Conservation (phyloP, 2,888 invertebrate genomes). For the Prosapia bicincta region DNA sequence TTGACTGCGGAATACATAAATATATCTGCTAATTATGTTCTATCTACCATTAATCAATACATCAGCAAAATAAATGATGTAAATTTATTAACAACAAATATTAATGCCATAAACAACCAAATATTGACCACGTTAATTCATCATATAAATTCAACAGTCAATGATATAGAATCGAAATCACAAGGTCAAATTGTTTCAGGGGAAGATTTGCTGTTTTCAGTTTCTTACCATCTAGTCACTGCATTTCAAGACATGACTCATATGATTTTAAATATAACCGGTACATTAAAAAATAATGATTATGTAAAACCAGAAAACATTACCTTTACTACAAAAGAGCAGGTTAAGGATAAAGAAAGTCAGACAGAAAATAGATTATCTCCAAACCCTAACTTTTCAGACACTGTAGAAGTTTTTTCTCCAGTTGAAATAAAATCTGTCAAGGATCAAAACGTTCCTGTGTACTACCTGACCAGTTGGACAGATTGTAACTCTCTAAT, state of each 20-base stretch:
- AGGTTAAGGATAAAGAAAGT: background rate
- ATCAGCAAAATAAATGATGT: background rate
- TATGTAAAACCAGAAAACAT: background rate
- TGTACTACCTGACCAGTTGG: background rate
- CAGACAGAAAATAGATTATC: background rate
- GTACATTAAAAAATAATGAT: background rate
- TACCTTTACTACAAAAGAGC: background rate
- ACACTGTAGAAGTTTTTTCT: conserved; percentile 14
- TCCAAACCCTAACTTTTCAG: background rate
- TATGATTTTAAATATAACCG: background rate
- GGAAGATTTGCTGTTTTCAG: conserved; percentile 7
- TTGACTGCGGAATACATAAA: conserved; percentile 19
- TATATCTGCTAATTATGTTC: conserved; percentile 12
- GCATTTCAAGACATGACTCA: conserved; percentile 21
- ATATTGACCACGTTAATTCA: background rate
- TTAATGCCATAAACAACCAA: background rate
- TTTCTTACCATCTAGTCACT: conserved; percentile 11
- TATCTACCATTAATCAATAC: conserved; percentile 7
- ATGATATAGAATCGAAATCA: conserved; percentile 3
- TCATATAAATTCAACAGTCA: background rate
- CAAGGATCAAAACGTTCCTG: background rate
- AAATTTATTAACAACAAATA: background rate
- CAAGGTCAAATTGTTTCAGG: conserved; percentile 1
- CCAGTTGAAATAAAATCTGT: background rate
- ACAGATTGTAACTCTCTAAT: background rate